phyloP scores from a whole-genome alignment of 1,140 invertebrate species.

The Sarcophaga peregrina region DNA sequence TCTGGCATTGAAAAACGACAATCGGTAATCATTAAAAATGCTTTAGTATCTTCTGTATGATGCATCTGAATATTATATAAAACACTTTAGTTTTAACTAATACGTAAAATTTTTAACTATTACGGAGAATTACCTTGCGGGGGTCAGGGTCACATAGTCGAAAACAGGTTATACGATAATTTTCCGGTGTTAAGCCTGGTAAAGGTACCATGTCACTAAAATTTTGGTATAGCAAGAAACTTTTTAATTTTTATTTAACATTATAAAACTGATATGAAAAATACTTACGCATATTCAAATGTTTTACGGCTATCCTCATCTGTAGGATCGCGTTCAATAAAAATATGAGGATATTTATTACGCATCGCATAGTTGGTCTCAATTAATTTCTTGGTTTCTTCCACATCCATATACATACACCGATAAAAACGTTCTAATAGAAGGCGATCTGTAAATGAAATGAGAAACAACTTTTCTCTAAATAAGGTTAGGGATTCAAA shows the following conservation, averaged over 20 bases:
- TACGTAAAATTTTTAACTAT: not conserved
- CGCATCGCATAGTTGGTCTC: conserved; percentile 75
- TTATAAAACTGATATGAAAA: not conserved
- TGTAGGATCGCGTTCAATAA: conserved; percentile 72
- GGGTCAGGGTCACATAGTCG: conserved; percentile 72
- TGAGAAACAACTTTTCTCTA: not conserved
- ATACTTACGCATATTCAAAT: conserved; percentile 61
- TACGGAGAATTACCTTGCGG: conserved; percentile 59
- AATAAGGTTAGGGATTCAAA: not conserved
- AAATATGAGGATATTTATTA: conserved; percentile 74
- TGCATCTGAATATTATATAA: conserved; percentile 67
- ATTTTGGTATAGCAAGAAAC: conserved; percentile 17
- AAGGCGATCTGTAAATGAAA: conserved; percentile 52
- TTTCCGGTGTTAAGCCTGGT: conserved; percentile 70
- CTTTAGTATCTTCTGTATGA: conserved; percentile 75
- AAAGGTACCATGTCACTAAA: conserved; percentile 72
- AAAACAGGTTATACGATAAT: conserved; percentile 72
- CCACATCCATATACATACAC: conserved; percentile 69
- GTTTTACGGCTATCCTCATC: conserved; percentile 58
- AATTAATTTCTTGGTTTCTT: conserved; percentile 73
- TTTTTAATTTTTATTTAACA: not conserved
- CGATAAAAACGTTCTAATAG: conserved; percentile 62
- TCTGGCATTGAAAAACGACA: conserved; percentile 71
- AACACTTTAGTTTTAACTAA: not conserved
- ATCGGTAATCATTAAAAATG: conserved; percentile 77